phyloP scores from a whole-genome alignment of 2,113 vertebrate genomes.

The Myiozetetes cayanensis region DNA sequence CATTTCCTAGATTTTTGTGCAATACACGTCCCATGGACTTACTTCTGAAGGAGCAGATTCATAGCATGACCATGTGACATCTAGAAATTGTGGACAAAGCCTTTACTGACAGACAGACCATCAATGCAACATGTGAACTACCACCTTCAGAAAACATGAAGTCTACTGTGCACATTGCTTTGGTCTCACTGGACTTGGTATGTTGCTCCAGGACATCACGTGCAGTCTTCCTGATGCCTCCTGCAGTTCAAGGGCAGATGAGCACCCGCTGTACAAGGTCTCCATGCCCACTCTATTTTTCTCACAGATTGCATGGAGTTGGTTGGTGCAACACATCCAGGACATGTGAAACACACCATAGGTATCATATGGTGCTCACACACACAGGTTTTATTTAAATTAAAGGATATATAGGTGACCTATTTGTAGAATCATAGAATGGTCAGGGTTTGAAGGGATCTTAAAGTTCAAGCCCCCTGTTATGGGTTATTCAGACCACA shows the following conservation, averaged over 20 bases:
- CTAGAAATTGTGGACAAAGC: background rate
- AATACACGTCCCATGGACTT: background rate
- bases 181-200: background rate
- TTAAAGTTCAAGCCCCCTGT: background rate
- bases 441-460: background rate
- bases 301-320: rapidly evolving
- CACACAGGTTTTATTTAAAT: background rate
- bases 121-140: background rate
- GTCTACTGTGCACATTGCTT: background rate
- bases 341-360: background rate
- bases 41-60: background rate
- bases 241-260: background rate
- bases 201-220: rapidly evolving
- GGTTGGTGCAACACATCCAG: background rate
- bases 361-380: background rate
- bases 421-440: background rate
- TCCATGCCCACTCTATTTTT: background rate
- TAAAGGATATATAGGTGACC: background rate
- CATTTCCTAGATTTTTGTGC: background rate
- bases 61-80: background rate
- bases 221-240: rapidly evolving
- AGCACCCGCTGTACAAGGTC: background rate
- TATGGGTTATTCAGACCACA: background rate
- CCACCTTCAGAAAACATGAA: background rate
- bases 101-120: background rate